phyloP scores from a whole-genome alignment of 2,888 invertebrate species.

The Zhengitettix transpicula region DNA sequence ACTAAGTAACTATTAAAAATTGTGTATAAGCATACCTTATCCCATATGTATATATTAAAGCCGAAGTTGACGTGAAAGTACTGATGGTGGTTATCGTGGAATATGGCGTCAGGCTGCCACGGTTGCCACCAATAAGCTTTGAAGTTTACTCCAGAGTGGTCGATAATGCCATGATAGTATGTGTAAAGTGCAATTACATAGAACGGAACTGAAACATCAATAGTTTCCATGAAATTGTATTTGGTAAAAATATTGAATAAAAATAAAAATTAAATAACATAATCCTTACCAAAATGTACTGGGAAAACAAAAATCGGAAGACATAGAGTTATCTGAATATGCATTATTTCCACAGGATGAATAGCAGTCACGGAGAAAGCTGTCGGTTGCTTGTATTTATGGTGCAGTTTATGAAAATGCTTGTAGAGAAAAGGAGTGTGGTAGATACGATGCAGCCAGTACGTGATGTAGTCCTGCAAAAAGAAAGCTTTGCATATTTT shows the following conservation, averaged over 20 bases:
- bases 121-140: constrained; percentile 60
- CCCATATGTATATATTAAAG: constrained; percentile 53
- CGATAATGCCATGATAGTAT: constrained; percentile 57
- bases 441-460: constrained; percentile 47
- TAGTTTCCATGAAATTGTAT: neutral
- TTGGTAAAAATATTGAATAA: neutral
- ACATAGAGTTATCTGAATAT: constrained; percentile 42
- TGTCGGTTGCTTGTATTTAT: constrained; percentile 59
- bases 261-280: neutral
- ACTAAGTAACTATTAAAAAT: neutral
- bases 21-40: constrained; percentile 31
- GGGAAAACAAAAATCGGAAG: constrained; percentile 45
- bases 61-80: constrained; percentile 64
- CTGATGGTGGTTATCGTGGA: constrained; percentile 64
- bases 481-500: constrained; percentile 8
- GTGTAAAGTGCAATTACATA: constrained; percentile 33
- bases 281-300: constrained; percentile 46
- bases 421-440: constrained; percentile 52
- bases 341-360: constrained; percentile 50
- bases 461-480: constrained; percentile 44
- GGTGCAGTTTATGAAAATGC: constrained; percentile 55
- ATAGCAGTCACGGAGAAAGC: constrained; percentile 60
- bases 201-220: constrained; percentile 23
- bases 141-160: constrained; percentile 59
- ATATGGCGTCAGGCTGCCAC: constrained; percentile 55